A percentile compares a stretch with the other conserved stretches of the same genome.
These are phyloP conservation scores for Chiroxiphia lanceolata DNA, from an alignment of 2,797 vertebrate species.

Conservation along the genomic window DNA sequence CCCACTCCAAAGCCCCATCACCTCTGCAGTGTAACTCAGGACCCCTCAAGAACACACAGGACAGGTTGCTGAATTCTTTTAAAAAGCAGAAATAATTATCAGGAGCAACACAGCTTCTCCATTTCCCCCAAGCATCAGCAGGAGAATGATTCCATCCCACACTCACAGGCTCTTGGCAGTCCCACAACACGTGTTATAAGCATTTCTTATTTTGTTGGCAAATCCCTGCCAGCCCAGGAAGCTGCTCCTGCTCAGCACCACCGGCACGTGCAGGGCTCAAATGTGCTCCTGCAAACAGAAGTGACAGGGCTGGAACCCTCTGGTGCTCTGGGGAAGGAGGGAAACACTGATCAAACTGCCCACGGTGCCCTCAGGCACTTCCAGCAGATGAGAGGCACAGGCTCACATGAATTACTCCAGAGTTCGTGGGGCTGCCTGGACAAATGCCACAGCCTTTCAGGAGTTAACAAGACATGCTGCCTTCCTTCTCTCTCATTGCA, in stretches of 20 bases:
- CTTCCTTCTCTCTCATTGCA: not conserved
- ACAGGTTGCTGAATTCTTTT: not conserved
- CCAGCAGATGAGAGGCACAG: not conserved
- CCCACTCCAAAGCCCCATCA: not conserved
- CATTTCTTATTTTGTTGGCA: not conserved
- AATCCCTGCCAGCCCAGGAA: not conserved
- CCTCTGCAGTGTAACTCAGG: not conserved
- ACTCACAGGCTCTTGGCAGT: not conserved
- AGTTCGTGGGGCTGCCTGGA: not conserved
- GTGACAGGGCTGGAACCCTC: not conserved
- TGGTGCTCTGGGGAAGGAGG: not conserved
- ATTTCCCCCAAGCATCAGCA: not conserved
- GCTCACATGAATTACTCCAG: not conserved
- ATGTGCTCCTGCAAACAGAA: not conserved
- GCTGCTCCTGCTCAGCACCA: not conserved
- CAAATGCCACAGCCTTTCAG: not conserved
- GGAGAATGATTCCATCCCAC: not conserved
- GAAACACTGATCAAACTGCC: not conserved
- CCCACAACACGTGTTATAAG: not conserved
- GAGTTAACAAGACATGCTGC: not conserved
- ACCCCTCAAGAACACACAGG: not conserved
- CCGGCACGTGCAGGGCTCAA: accelerated
- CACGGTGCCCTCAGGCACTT: not conserved
- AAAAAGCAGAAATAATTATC: not conserved
- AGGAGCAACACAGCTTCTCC: not conserved